Percentiles rank a stretch among this genome's conserved stretches.
phyloP scores from a whole-genome alignment of 2,797 vertebrate genomes.

The Argya squamiceps region DNA sequence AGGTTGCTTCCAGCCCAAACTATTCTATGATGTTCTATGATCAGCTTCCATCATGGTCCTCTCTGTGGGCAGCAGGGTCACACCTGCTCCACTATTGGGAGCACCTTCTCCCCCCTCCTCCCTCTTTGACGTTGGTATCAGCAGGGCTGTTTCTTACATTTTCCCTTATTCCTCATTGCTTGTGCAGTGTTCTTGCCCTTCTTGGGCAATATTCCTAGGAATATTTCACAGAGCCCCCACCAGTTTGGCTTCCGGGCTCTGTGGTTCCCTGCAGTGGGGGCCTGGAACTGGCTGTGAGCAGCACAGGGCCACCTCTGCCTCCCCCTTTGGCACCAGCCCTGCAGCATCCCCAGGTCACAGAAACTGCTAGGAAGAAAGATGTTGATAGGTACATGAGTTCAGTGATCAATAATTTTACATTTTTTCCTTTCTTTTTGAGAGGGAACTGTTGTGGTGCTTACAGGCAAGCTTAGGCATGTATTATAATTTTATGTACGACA shows the following conservation, averaged over 20 bases:
- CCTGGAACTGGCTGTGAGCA: neutral
- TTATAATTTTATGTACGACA: neutral
- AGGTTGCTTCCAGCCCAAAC: neutral
- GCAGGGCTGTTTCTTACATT: neutral
- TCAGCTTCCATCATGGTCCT: neutral
- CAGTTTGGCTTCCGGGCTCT: fast-evolving
- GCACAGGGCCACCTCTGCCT: neutral
- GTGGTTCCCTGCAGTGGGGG: neutral
- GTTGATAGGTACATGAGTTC: neutral
- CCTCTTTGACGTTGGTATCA: fast-evolving
- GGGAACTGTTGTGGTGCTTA: neutral
- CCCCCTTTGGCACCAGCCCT: neutral
- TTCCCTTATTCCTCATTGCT: neutral
- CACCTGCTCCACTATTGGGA: fast-evolving
- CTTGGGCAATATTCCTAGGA: neutral
- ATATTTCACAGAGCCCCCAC: neutral
- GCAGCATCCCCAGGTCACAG: neutral
- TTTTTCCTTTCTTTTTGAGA: neutral
- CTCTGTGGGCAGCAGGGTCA: neutral
- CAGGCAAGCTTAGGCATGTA: neutral
- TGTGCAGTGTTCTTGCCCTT: neutral
- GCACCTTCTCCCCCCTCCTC: neutral
- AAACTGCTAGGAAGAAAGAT: neutral
- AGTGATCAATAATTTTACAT: neutral
- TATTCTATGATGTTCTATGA: neutral